Percentiles rank a stretch among this genome's conserved stretches.
These are phyloP conservation scores for Poeciliopsis paucimaculata DNA, from an alignment of 2,797 vertebrate genomes.

Conservation along the genomic window DNA sequence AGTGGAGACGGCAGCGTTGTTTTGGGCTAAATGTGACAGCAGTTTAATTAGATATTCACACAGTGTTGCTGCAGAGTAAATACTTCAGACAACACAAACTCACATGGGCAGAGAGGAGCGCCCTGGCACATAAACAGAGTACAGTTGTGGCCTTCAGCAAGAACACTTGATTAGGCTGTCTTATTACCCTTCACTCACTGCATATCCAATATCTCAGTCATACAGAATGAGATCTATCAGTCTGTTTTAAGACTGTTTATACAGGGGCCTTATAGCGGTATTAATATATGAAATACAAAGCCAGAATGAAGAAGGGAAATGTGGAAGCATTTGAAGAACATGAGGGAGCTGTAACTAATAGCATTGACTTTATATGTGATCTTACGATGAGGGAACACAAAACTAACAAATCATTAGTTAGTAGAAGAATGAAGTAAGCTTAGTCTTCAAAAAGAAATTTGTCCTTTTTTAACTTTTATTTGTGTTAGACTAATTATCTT, in stretches of 20 bases:
- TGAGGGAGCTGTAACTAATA: slow-evolving; percentile 19
- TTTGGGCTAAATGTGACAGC: slow-evolving; percentile 56
- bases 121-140: slow-evolving; percentile 60
- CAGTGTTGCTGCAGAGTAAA: slow-evolving; percentile 63
- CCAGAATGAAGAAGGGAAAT: slow-evolving; percentile 22
- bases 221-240: slow-evolving; percentile 56
- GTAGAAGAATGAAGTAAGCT: not conserved
- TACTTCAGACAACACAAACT: slow-evolving; percentile 69
- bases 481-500: not conserved
- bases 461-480: not conserved
- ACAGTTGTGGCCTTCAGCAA: slow-evolving; percentile 71
- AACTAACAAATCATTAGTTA: not conserved
- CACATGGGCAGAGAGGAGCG: slow-evolving; percentile 39
- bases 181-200: slow-evolving; percentile 59
- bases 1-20: slow-evolving; percentile 44
- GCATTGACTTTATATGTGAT: slow-evolving; percentile 7
- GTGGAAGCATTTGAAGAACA: slow-evolving; percentile 39
- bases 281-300: slow-evolving; percentile 62
- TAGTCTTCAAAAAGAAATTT: not conserved
- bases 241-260: too few relatives aligned
- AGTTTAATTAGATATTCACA: slow-evolving; percentile 74
- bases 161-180: slow-evolving; percentile 73
- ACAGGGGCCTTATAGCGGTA: slow-evolving; percentile 56
- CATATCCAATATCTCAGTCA: slow-evolving; percentile 58
- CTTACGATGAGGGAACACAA: not conserved